Evolutionary conservation across 2,888 invertebrate species (phyloP).

Genomic region (Sympetrum striolatum): DNA sequence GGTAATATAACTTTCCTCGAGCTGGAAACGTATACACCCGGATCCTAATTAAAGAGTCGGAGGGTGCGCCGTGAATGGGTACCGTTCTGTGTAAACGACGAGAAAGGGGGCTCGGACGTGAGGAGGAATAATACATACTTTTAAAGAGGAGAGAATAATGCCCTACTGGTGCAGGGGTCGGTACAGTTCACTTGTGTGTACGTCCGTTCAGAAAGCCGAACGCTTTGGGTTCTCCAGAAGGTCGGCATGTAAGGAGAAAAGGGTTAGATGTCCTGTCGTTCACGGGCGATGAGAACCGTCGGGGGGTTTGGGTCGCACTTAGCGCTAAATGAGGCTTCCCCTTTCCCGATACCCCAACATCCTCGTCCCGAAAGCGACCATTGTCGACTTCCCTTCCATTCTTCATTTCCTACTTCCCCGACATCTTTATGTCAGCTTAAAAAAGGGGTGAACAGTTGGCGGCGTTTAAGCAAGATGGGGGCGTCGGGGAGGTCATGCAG

Average conservation of each 20-base stretch:
- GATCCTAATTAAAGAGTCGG: not conserved
- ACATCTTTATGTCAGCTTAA: not conserved
- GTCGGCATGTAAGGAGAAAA: not conserved
- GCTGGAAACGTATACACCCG: not conserved
- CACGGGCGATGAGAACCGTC: not conserved
- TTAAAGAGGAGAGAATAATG: not conserved
- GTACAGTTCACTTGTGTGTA: not conserved
- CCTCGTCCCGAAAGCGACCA: not conserved
- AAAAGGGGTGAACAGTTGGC: not conserved
- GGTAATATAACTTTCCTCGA: not conserved
- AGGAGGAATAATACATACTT: not conserved
- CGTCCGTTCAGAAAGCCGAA: not conserved
- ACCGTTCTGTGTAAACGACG: not conserved
- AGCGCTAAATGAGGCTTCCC: conserved; percentile 27
- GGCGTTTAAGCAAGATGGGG: not conserved
- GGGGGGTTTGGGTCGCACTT: not conserved
- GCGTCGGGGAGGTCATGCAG: not conserved
- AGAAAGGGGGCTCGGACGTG: not conserved
- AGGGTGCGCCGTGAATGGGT: not conserved
- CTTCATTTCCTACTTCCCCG: conserved; percentile 21
- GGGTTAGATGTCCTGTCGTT: not conserved
- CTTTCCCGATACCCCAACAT: not conserved
- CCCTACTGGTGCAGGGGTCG: not conserved
- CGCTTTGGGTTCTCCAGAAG: not conserved
- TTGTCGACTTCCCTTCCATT: conserved; percentile 18